Evolutionary conservation across 2,888 invertebrate genomes (phyloP).

Genomic region (Globia sparganii): DNA sequence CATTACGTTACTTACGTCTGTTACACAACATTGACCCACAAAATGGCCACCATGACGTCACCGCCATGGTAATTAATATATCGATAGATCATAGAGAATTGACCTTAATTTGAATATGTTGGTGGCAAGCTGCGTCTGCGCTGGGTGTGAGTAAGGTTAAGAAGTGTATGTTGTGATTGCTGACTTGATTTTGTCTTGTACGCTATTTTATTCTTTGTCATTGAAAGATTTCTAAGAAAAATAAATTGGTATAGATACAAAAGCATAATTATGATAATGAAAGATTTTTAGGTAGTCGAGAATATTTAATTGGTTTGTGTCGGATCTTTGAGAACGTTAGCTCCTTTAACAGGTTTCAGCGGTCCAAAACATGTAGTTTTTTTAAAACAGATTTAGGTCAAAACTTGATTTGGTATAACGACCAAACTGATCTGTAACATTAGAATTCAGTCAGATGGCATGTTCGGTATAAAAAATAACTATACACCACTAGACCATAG

Average conservation of each 20-base stretch:
- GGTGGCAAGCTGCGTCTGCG: slow-evolving; percentile 35
- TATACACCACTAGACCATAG: no score
- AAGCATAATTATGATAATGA: background rate
- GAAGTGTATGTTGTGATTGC: slow-evolving; percentile 40
- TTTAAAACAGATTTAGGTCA: background rate
- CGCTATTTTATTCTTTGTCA: background rate
- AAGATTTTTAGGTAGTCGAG: background rate
- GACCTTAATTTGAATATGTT: slow-evolving; percentile 67
- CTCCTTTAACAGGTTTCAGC: background rate
- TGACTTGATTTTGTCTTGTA: background rate
- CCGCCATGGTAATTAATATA: slow-evolving; percentile 56
- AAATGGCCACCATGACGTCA: slow-evolving; percentile 52
- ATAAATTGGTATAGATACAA: background rate
- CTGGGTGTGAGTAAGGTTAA: slow-evolving; percentile 43
- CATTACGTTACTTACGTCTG: slow-evolving; percentile 60
- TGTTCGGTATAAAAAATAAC: background rate
- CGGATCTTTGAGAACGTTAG: background rate
- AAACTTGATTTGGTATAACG: background rate
- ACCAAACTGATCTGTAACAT: background rate
- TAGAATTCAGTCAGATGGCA: background rate
- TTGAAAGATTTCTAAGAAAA: background rate
- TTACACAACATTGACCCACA: slow-evolving; percentile 67
- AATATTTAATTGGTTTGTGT: background rate
- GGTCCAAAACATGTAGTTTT: background rate
- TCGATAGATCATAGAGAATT: slow-evolving; percentile 62